A percentile compares a stretch with the other conserved stretches of the same genome.
Evolutionary conservation across 35 echinoderm and acorn worm species (phyloP).

Genomic region (Diadema setosum): DNA sequence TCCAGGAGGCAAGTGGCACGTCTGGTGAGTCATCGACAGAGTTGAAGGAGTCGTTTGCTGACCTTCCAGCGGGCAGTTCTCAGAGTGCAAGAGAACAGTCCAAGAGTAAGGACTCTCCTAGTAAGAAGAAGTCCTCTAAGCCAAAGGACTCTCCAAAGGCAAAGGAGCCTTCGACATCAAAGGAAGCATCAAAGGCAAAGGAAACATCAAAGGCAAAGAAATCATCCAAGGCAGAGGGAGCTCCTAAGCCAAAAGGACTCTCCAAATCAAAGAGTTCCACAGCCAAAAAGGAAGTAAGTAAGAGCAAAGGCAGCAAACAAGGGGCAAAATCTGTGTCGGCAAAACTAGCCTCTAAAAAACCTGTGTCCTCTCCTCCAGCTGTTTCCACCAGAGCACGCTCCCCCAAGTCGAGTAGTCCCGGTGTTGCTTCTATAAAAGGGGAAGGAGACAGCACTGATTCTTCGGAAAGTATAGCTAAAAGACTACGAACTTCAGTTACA

Average conservation of each 20-base stretch:
- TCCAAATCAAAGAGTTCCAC: neutral
- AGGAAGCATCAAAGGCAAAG: neutral
- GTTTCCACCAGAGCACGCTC: neutral
- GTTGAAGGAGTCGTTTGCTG: no score
- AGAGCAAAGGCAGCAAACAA: neutral
- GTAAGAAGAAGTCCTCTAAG: neutral
- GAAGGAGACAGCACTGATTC: neutral
- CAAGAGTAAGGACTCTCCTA: neutral
- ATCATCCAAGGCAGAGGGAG: neutral
- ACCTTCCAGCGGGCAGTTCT: no score
- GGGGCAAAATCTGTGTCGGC: neutral
- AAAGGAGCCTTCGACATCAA: neutral
- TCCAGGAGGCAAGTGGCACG: no score
- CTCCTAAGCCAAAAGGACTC: neutral
- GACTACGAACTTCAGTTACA: neutral
- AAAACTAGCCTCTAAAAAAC: neutral
- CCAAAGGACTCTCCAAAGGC: neutral
- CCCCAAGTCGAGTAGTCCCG: neutral
- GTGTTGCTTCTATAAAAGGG: neutral
- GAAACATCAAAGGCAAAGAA: neutral
- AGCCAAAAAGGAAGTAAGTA: no score
- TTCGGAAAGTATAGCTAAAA: slow-evolving; percentile 1
- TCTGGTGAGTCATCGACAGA: no score
- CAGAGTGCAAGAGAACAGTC: neutral
- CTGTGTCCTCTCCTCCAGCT: neutral